Conservation (phyloP, 2,888 invertebrate genomes). For the Caenorhabditis angaria region DNA sequence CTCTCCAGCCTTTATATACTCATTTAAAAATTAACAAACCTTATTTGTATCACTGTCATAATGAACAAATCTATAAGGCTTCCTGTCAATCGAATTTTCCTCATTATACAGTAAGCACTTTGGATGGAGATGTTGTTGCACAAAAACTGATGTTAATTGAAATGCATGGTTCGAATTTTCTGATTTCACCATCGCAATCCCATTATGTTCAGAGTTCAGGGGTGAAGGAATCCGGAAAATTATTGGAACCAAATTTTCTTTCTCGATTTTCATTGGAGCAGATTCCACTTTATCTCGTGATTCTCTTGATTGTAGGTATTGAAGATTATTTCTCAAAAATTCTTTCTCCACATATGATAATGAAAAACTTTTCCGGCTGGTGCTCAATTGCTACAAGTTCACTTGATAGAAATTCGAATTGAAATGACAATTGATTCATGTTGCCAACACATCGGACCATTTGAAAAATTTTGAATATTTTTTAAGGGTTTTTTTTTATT, state of each 20-base stretch:
- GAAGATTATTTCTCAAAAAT: neutral
- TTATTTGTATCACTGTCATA: neutral
- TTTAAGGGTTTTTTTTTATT: too few species aligned
- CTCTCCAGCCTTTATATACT: too few species aligned
- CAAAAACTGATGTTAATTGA: neutral
- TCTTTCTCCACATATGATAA: neutral
- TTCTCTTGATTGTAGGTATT: neutral
- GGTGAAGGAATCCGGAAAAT: neutral
- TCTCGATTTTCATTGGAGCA: neutral
- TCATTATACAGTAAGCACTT: neutral
- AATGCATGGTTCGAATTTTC: neutral
- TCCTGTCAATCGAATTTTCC: neutral
- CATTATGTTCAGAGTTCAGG: neutral
- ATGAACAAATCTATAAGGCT: neutral
- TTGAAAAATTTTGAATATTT: conserved; percentile 16
- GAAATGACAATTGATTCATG: conserved; percentile 8
- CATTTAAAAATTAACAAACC: neutral
- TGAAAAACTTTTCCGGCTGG: conserved; percentile 2
- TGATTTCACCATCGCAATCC: neutral
- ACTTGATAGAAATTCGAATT: conserved; percentile 1
- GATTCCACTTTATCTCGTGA: too few species aligned
- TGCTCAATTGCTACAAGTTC: conserved; percentile 5
- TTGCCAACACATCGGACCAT: conserved; percentile 27
- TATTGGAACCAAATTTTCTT: neutral
- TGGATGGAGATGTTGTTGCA: conserved; percentile 6